Evolutionary conservation across 2,888 invertebrate genomes (phyloP), one percentile per base, ranked within the genome.

Genomic region (Trissolcus brochymenae): DNA sequence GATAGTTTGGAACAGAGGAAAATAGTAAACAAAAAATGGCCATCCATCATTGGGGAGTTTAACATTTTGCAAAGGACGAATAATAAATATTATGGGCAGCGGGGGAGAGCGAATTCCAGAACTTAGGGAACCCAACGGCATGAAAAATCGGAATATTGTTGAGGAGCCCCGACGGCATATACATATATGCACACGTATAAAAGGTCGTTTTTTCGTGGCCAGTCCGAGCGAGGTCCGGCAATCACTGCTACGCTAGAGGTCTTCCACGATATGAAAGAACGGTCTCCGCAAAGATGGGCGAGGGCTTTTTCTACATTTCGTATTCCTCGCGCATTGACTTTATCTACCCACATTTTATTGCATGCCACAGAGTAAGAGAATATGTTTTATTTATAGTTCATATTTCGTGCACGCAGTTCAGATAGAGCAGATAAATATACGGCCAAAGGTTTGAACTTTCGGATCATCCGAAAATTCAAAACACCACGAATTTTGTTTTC

Each of bases 381-480:
- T 87, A 88, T 87, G 86, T 88, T 88, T 87, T 88, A 88, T 88
- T 89, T 88, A 88, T 88, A 88, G 86, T 89, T 88, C 88, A 88
- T 88, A 88, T 87, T 88, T 87, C 80, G 82, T 78, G 79, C 82
- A 81, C 81, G 82, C 80, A 81, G 80, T 76, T 79, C 76, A 80
- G 82, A 81, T 82, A 83, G 79, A 76, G 73, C 74, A 76, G 77
- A 81, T 79, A 78, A 79, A 81, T 80, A 80, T 79, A 78, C 78
- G 72, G 60, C 76, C 50, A 49, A 67, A 74, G 57, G 65, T 75
- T 59, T 72, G 68, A 73, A 64, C 64, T 66, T 49, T 78, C 76
- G 80, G 81, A 79, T 82, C 82, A 84, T 82, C 81, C 81, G 83
- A 65, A 82, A 81, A 83, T 82, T 81, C 81, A 80, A 76, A 81